Percentiles rank a stretch among this genome's conserved stretches.
Evolutionary conservation across 1,140 invertebrate species (phyloP).

Genomic region (Solen grandis): DNA sequence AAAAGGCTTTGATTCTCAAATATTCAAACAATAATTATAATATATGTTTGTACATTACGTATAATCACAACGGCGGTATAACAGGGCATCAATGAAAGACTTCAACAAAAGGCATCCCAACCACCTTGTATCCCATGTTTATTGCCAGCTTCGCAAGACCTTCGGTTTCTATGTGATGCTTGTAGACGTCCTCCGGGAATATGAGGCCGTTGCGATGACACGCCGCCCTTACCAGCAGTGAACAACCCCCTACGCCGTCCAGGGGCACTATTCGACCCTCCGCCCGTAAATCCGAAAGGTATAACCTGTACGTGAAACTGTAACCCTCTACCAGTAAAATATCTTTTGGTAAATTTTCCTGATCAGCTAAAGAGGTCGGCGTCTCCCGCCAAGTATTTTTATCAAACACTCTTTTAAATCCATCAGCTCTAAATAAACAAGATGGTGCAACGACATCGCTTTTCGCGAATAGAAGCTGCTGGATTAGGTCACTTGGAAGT

Average conservation of each 20-base stretch:
- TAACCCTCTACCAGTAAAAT: slow-evolving; percentile 76
- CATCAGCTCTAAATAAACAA: slow-evolving; percentile 65
- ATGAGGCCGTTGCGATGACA: slow-evolving; percentile 73
- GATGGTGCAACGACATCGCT: slow-evolving; percentile 70
- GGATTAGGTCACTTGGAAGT: slow-evolving; percentile 71
- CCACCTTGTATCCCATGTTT: slow-evolving; percentile 68
- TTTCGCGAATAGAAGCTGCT: slow-evolving; percentile 72
- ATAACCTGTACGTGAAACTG: slow-evolving; percentile 66
- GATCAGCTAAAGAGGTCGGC: slow-evolving; percentile 61
- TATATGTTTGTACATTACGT: no score
- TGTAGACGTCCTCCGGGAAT: slow-evolving; percentile 72
- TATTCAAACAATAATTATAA: no score
- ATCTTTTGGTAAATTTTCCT: slow-evolving; percentile 54
- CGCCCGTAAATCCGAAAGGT: slow-evolving; percentile 69
- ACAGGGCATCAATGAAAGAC: slow-evolving; percentile 76
- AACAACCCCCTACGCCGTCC: slow-evolving; percentile 78
- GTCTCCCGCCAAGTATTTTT: slow-evolving; percentile 79
- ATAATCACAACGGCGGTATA: no score
- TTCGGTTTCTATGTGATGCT: slow-evolving; percentile 78
- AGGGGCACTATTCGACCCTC: slow-evolving; percentile 74
- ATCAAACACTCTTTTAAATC: slow-evolving; percentile 69
- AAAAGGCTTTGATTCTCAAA: no score
- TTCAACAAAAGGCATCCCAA: slow-evolving; percentile 75
- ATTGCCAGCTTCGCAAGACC: slow-evolving; percentile 76
- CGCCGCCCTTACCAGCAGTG: slow-evolving; percentile 66